Percentiles rank a stretch among this genome's conserved stretches.
Evolutionary conservation across 2,888 invertebrate species (phyloP).

Genomic region (Caenorhabditis plicata): DNA sequence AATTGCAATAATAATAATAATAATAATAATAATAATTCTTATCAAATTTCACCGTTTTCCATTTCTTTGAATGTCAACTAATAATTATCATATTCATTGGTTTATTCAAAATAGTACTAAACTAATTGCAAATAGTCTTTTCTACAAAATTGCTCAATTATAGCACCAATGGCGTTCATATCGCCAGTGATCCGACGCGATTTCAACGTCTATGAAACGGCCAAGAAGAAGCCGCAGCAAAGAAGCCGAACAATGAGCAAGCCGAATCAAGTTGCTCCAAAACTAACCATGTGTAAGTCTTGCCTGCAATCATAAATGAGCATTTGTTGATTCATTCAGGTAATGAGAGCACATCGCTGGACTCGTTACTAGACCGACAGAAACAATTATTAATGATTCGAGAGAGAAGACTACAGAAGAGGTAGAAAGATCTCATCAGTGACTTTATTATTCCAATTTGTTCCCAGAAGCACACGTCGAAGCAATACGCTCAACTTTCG

Average conservation of each 20-base stretch:
- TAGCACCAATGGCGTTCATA: constrained; percentile 33
- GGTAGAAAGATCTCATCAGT: not conserved
- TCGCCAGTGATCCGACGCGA: constrained; percentile 23
- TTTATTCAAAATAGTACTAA: no score
- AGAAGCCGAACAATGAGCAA: constrained; percentile 4
- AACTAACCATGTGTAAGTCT: not conserved
- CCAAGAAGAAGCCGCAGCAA: constrained; percentile 17
- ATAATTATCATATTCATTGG: no score
- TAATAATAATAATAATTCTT: no score
- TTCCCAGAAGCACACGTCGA: not conserved
- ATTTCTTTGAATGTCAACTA: no score
- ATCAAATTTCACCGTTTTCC: no score
- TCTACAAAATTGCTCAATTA: no score
- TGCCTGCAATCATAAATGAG: not conserved
- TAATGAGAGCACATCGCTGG: constrained; percentile 28
- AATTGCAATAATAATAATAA: no score
- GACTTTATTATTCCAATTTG: not conserved
- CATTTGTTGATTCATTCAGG: constrained; percentile 8
- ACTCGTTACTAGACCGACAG: constrained; percentile 29
- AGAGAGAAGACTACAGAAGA: constrained; percentile 1
- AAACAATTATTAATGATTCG: constrained; percentile 26
- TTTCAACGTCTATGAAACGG: constrained; percentile 23
- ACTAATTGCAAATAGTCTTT: no score
- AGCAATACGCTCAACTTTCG: constrained; percentile 4
- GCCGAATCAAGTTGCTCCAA: not conserved